phyloP scores from a whole-genome alignment of 2,797 vertebrate genomes.

The Hydrocynus forskahlii region DNA sequence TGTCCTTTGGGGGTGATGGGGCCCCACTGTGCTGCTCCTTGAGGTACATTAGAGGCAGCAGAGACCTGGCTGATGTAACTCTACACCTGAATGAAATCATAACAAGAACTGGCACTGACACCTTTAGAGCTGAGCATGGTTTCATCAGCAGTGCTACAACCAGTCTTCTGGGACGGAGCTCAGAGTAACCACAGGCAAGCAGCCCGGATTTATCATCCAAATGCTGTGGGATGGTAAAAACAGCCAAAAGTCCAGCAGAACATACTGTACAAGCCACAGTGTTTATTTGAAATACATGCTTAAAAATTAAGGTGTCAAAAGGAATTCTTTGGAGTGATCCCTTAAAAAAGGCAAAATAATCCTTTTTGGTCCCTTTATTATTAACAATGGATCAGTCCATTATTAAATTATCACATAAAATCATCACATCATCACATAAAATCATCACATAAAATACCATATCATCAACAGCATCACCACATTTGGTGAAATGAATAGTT shows the following conservation, averaged over 20 bases:
- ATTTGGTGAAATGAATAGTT: neutral
- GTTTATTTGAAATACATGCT: neutral
- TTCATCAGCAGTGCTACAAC: constrained; percentile 21
- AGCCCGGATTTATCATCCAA: neutral
- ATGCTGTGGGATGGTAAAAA: neutral
- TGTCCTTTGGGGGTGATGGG: constrained; percentile 37
- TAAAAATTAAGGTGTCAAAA: too few species aligned
- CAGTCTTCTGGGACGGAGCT: constrained; percentile 2
- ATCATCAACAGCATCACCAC: neutral
- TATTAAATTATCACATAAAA: too few species aligned
- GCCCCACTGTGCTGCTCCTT: constrained; percentile 41
- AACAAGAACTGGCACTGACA: constrained; percentile 62
- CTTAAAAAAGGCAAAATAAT: too few species aligned
- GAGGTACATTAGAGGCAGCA: constrained; percentile 41
- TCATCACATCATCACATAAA: too few species aligned
- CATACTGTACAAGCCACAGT: neutral
- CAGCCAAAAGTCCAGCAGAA: neutral
- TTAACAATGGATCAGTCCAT: too few species aligned
- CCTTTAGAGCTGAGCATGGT: constrained; percentile 19
- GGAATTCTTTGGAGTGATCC: too few species aligned
- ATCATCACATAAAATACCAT: too few species aligned
- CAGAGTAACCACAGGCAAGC: constrained; percentile 27
- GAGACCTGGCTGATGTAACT: constrained; percentile 71
- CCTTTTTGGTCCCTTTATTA: too few species aligned
- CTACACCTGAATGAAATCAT: constrained; percentile 60